Conservation (phyloP, 2,797 vertebrate genomes). For the Holocentrus rufus region DNA sequence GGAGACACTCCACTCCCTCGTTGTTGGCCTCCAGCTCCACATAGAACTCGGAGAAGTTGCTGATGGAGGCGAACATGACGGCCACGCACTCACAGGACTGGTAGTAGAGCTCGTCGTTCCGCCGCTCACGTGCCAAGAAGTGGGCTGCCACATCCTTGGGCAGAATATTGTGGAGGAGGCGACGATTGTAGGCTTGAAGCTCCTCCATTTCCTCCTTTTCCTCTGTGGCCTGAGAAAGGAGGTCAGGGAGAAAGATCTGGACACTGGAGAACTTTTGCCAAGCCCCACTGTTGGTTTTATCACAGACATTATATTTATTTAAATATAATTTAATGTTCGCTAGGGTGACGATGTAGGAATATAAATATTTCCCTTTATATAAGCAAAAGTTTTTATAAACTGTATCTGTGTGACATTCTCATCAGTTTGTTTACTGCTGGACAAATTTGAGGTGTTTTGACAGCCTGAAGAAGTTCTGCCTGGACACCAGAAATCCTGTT, state of each 20-base stretch:
- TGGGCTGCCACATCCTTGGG: conserved; percentile 95
- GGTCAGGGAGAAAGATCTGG: background rate
- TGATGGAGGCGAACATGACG: conserved; percentile 97
- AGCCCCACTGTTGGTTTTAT: no score
- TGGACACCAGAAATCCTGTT: background rate
- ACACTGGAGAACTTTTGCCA: background rate
- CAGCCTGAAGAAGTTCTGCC: background rate
- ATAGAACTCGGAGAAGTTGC: conserved; percentile 97
- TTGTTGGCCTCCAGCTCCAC: conserved; percentile 98
- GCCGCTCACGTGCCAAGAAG: conserved; percentile 90
- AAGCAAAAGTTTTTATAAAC: background rate
- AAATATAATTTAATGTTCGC: background rate
- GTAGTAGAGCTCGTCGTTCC: conserved; percentile 95
- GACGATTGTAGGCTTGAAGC: conserved; percentile 94
- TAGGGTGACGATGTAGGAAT: background rate
- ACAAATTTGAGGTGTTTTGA: background rate
- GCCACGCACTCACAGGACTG: conserved; percentile 96
- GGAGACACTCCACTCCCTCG: conserved; percentile 93
- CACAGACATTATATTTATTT: no score
- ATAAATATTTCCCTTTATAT: background rate
- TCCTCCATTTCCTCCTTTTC: conserved; percentile 99
- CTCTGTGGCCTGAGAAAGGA: conserved; percentile 86
- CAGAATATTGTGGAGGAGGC: conserved; percentile 95
- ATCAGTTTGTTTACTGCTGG: no score
- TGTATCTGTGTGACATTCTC: background rate